Percentiles rank a stretch among this genome's conserved stretches.
Conservation (phyloP, 2,113 vertebrate species). For the Semnornis frantzii region DNA sequence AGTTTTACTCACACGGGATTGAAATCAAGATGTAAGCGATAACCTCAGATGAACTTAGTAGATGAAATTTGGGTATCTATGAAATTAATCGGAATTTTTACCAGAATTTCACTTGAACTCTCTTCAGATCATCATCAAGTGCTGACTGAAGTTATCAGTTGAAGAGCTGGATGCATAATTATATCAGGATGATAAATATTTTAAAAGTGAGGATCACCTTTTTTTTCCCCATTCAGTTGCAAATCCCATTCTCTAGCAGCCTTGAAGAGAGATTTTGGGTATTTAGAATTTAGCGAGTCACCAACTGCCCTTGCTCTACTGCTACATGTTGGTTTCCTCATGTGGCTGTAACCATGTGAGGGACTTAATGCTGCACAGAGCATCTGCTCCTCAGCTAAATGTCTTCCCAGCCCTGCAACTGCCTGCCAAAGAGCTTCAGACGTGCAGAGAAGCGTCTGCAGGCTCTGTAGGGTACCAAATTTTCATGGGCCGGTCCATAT, state of each 20-base stretch:
- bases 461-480: not conserved
- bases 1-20: not conserved
- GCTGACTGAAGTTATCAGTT: not conserved
- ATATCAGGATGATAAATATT: not conserved
- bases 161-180: not conserved
- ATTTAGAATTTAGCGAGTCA: constrained; percentile 11
- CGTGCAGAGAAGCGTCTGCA: not conserved
- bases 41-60: not conserved
- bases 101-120: not conserved
- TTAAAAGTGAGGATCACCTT: not conserved
- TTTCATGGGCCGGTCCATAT: not conserved
- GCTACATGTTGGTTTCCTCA: not conserved
- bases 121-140: not conserved
- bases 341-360: not conserved
- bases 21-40: not conserved
- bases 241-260: not conserved
- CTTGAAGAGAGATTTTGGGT: not conserved
- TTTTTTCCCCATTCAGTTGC: not conserved
- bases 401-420: constrained; percentile 21
- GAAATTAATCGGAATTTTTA: not conserved
- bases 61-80: not conserved
- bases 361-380: constrained; percentile 42
- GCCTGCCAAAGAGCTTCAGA: not conserved
- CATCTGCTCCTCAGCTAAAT: constrained; percentile 44
- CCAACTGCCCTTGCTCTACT: not conserved